Conservation (phyloP, 2,888 invertebrate genomes). For the Cybosia mesomella region DNA sequence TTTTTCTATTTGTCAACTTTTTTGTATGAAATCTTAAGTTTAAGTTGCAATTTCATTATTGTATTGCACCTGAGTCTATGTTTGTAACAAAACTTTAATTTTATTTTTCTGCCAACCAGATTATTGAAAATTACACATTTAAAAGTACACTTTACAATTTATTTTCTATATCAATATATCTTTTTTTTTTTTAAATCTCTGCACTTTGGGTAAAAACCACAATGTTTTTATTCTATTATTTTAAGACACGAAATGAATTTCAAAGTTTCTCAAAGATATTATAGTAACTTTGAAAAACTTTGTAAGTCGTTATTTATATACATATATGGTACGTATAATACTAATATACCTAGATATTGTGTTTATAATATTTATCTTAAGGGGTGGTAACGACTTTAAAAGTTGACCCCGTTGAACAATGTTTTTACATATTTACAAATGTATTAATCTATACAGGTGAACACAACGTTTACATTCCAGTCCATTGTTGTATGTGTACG, state of each 20-base stretch:
- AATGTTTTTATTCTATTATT: neutral
- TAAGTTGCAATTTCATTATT: too few relatives aligned
- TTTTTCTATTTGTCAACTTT: neutral
- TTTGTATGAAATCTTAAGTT: neutral
- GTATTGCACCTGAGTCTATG: neutral
- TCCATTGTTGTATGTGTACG: neutral
- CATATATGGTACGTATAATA: too few relatives aligned
- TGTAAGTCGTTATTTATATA: too few relatives aligned
- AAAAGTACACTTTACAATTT: neutral
- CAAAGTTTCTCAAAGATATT: constrained; percentile 6
- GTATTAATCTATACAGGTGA: constrained; percentile 4
- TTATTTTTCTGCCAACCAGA: neutral
- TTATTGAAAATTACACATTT: neutral
- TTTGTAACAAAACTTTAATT: neutral
- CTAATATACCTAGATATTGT: too few relatives aligned
- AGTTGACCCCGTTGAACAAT: neutral
- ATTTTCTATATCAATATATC: neutral
- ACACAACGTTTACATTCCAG: neutral
- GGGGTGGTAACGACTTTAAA: neutral
- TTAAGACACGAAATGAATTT: constrained; percentile 16
- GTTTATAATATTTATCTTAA: neutral
- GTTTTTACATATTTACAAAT: neutral
- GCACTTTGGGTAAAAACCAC: neutral
- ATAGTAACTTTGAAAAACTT: too few relatives aligned
- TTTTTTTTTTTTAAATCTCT: neutral